Evolutionary conservation across 2,797 vertebrate genomes (phyloP), one percentile per base, ranked within the genome.

Genomic region (Liparis tanakae): DNA sequence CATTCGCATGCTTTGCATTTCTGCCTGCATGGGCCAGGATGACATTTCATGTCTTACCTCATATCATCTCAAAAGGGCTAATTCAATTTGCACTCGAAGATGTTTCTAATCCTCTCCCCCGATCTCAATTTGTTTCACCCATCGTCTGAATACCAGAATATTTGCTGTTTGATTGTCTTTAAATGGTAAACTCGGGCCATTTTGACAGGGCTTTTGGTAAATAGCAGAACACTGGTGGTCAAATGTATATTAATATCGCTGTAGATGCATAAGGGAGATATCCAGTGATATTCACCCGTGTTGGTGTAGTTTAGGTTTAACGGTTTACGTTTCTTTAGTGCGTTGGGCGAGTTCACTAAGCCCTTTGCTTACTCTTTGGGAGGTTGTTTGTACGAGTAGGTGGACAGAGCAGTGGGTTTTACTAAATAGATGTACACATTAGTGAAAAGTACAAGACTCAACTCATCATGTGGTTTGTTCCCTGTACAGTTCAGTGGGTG

Each of bases 1-100:
- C 82, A 78, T 89, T 93, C 91, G 93, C 90, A 84, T 94, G 94
- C 94, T 95, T 94, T 91, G 88, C 89, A 94, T 94, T 94, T 94
- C 90, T 92, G 82, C 70, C 81, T 83, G 70, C 85, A 73, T 79
- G 78, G 84, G 88, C 79, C 83, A 88, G 85, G 87, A 89, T 94
- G 93, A 93, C 93, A 92, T 94, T 93, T 94, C 89, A 94, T 92
- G 94, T 91, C 92, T 92, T 88, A 89, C 79, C 74, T 76, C 68
- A 67, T 92, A 87, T 92, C 91, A 89, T 94, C 88, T 92, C 84
- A 54, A 84, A 88, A 84, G 83, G 85, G 85, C 88, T 94, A 93
- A 94, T 94, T 94, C 86, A 92, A 94, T 94, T 93, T 93, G 88
- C 88, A 89, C 88, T 86, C 79, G 81, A 86, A 88, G 87, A 83